Percentiles rank a stretch among this genome's conserved stretches.
These are phyloP conservation scores for Zygothrica quintamaculata DNA, from an alignment of 2,888 invertebrate species.

Conservation along the genomic window DNA sequence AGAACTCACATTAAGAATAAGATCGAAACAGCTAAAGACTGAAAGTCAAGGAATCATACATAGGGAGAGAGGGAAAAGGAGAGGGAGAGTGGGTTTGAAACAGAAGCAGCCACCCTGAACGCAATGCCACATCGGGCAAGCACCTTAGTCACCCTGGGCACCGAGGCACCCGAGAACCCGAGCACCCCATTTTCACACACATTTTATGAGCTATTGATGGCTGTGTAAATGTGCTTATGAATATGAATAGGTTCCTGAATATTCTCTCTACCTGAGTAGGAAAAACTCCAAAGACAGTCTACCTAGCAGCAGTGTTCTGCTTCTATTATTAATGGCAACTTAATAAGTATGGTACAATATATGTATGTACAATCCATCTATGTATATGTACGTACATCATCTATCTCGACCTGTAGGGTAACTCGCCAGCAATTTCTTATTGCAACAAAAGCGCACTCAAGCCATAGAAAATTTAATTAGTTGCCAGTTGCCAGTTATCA, in stretches of 20 bases:
- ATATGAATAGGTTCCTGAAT: slow-evolving; percentile 63
- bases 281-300: slow-evolving; percentile 3
- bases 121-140: too few species aligned
- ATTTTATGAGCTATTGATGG: slow-evolving; percentile 77
- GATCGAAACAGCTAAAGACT: too few species aligned
- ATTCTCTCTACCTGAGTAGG: slow-evolving; percentile 40
- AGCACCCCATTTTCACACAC: slow-evolving; percentile 72
- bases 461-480: slow-evolving; percentile 72
- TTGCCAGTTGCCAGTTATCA: slow-evolving; percentile 38
- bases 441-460: slow-evolving; percentile 71
- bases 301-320: slow-evolving; percentile 7
- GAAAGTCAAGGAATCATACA: too few species aligned
- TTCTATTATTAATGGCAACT: slow-evolving; percentile 52
- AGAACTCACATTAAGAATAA: too few species aligned
- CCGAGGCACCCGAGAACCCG: too few species aligned
- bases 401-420: slow-evolving; percentile 21
- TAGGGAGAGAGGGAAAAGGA: too few species aligned
- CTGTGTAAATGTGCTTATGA: slow-evolving; percentile 76
- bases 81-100: background rate
- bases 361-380: background rate
- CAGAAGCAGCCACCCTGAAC: slow-evolving; percentile 1
- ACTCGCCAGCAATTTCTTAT: slow-evolving; percentile 2
- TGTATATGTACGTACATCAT: too few species aligned
- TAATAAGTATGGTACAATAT: slow-evolving; percentile 40
- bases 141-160: too few species aligned